Base-by-base conservation (phyloP, 2,797 vertebrate species). In the Gastrophryne carolinensis region DNA sequence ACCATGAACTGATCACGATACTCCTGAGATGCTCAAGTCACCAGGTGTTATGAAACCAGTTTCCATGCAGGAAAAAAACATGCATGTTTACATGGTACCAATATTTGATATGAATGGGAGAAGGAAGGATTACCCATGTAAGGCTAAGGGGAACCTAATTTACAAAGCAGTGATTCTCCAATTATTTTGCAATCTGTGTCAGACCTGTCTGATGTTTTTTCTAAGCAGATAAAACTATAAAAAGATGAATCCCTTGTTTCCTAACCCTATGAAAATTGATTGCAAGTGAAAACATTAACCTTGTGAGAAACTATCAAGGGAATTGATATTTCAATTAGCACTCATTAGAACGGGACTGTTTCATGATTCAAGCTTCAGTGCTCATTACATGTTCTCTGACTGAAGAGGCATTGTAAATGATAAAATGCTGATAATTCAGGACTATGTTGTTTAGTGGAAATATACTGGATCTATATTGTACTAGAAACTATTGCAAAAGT, bases 311-410 rank as follows among this genome's bases (percentile, higher is more conserved):
- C 37, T 66, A 68, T 75, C 44, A 61, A 21, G 73, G 73, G 64
- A 75, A 68, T 75, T 61, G 64, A 62, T 53, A 75, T 75, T 75
- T 75, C 73, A 75, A 75, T 75, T 75, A 75, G 56, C 64, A 32
- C 56, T 68, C 64, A 75, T 75, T 65, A 62, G 64, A 57, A 17
- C 23, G 52, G 63, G 39, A 57, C 41, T 60, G 53, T 30, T 67
- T 54, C 52, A 26, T 69, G 64, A 58, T 52, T 66, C 62, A 47
- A 44, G 9, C 27, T 61, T 60, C 53, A 75, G n/a, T 6, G 41
- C 53, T 68, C 32, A 37, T 67, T 61, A 60, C 5, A 27, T 30
- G 39, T 19, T 50, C 27, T 30, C 39, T 21, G 37, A 32, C 54
- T 61, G 3, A 68, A 29, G n/a, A n/a, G 53, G 11, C 60, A 60